Percentiles rank a stretch among this genome's conserved stretches.
Evolutionary conservation across 2,888 invertebrate species (phyloP).

Genomic region (Fissipunctia ypsillon): DNA sequence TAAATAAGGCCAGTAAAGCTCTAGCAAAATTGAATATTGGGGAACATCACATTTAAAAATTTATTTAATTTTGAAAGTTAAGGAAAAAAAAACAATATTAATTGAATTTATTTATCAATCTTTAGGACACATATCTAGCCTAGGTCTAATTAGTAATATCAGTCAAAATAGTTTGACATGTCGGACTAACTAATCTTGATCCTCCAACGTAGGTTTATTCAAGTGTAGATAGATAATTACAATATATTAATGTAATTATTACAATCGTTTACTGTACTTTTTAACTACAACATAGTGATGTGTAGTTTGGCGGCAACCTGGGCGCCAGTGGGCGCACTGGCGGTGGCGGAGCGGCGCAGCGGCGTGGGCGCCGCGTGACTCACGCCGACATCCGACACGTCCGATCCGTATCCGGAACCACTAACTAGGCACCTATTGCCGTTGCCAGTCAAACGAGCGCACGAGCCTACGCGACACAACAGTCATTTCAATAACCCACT

Average conservation of each 20-base stretch:
- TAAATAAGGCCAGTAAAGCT: slow-evolving; percentile 20
- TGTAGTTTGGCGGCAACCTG: slow-evolving; percentile 54
- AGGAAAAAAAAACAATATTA: neutral
- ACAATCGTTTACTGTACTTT: slow-evolving; percentile 16
- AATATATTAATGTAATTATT: neutral
- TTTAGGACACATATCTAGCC: too few species aligned
- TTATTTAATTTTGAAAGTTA: neutral
- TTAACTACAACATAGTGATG: slow-evolving; percentile 25
- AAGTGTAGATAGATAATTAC: neutral
- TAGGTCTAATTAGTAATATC: neutral
- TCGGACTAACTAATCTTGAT: slow-evolving; percentile 55
- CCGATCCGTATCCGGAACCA: slow-evolving; percentile 90
- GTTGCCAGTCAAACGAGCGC: slow-evolving; percentile 79
- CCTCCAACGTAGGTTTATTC: slow-evolving; percentile 1
- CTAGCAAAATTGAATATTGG: neutral
- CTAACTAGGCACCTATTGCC: slow-evolving; percentile 87
- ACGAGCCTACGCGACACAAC: slow-evolving; percentile 82
- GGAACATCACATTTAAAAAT: neutral
- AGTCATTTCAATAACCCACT: slow-evolving; percentile 79
- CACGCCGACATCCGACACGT: slow-evolving; percentile 91
- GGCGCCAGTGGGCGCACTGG: slow-evolving; percentile 69
- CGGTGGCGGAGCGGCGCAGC: slow-evolving; percentile 66
- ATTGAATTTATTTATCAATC: neutral
- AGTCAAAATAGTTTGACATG: slow-evolving; percentile 1
- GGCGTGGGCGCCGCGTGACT: slow-evolving; percentile 86